phyloP scores from a whole-genome alignment of 2,113 vertebrate species.

The Eubucco bourcierii region DNA sequence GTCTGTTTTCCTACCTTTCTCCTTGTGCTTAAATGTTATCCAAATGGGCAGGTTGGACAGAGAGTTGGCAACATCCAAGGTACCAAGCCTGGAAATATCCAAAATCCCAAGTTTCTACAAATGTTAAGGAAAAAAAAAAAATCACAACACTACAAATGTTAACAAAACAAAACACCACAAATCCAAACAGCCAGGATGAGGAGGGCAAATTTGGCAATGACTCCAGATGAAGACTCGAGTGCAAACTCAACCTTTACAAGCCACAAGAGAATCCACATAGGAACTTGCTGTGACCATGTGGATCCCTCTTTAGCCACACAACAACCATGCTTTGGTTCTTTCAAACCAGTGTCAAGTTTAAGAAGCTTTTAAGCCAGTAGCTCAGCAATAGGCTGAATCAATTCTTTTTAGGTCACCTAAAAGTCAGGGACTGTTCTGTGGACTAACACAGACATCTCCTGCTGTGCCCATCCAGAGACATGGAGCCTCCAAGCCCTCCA shows the following conservation, averaged over 20 bases:
- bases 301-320: neutral
- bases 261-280: too few relatives aligned
- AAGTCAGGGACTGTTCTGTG: neutral
- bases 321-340: neutral
- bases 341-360: neutral
- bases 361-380: neutral
- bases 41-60: neutral
- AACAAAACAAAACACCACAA: neutral
- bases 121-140: too few relatives aligned
- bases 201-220: neutral
- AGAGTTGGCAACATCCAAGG: neutral
- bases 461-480: neutral
- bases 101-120: neutral
- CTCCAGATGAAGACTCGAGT: fast-evolving
- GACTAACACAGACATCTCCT: fast-evolving
- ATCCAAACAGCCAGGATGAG: neutral
- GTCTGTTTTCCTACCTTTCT: neutral
- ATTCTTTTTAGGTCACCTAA: neutral
- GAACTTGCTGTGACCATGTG: fast-evolving
- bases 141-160: too few relatives aligned
- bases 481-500: neutral
- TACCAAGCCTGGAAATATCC: neutral
- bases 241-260: neutral
- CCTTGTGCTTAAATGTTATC: neutral
- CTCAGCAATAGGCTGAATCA: neutral